Conservation (phyloP, 2,113 vertebrate species). For the Scatophagus argus region DNA sequence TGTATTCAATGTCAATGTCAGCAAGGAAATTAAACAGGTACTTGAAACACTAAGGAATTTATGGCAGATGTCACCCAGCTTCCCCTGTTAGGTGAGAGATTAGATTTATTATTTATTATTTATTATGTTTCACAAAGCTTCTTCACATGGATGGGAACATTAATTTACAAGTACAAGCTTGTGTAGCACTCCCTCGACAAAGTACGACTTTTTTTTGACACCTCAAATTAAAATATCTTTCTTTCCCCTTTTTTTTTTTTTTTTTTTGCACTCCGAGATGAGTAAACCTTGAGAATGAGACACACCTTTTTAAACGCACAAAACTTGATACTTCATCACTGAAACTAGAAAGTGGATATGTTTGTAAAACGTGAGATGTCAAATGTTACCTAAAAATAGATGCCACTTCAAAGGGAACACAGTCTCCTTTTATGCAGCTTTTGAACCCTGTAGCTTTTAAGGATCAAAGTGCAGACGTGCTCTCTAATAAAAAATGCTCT, state of each 20-base stretch:
- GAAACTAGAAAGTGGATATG: background rate
- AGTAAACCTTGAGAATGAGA: background rate
- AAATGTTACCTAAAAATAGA: conserved; percentile 55
- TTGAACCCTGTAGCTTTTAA: conserved; percentile 51
- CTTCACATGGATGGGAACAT: background rate
- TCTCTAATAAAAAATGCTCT: conserved; percentile 22
- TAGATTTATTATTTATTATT: background rate
- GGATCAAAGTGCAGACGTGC: conserved; percentile 60
- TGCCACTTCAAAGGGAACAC: conserved; percentile 62
- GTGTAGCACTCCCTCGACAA: background rate
- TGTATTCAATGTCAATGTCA: conserved; percentile 26
- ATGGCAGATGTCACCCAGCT: background rate
- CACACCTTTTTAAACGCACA: background rate
- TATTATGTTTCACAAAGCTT: background rate
- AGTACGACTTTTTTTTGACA: background rate
- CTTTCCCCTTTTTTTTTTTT: background rate
- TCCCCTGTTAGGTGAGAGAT: background rate
- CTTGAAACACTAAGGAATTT: conserved; percentile 13
- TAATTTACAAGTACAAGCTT: conserved; percentile 7
- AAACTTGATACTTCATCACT: background rate
- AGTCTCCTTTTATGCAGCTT: conserved; percentile 44
- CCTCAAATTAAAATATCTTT: background rate
- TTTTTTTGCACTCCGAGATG: background rate
- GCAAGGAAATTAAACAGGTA: conserved; percentile 35
- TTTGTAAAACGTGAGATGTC: conserved; percentile 30